A percentile compares a stretch with the other conserved stretches of the same genome.
Evolutionary conservation across 2,797 vertebrate species (phyloP).

Genomic region (Sebastiscus tertius): DNA sequence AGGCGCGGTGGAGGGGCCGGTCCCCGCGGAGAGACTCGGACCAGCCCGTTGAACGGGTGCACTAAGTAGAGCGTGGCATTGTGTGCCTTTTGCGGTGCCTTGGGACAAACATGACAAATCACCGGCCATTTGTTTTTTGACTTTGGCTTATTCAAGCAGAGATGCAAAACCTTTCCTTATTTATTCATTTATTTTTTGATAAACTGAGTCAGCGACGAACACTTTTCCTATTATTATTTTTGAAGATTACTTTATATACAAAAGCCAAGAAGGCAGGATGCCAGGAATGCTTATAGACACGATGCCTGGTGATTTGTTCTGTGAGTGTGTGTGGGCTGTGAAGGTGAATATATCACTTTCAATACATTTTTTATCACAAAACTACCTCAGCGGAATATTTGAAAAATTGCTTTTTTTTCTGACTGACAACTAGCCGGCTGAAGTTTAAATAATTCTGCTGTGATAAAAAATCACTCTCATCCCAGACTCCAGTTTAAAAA

Average conservation of each 20-base stretch:
- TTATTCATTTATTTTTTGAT: conserved; percentile 6
- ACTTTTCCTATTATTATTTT: conserved; percentile 14
- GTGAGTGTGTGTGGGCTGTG: conserved; percentile 31
- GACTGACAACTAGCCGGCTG: background rate
- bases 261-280: background rate
- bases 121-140: conserved; percentile 50
- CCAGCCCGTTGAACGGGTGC: conserved; percentile 62
- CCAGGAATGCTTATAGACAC: conserved; percentile 4
- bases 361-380: background rate
- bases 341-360: background rate
- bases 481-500: background rate
- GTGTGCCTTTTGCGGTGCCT: conserved; percentile 64
- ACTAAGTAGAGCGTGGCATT: conserved; percentile 62
- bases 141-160: conserved; percentile 25
- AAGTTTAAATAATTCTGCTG: background rate
- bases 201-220: conserved; percentile 1
- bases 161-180: conserved; percentile 24
- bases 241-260: background rate
- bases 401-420: background rate
- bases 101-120: conserved; percentile 68
- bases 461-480: background rate
- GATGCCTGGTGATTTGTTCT: conserved; percentile 62
- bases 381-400: background rate
- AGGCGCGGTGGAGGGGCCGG: conserved; percentile 54
- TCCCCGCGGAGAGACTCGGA: conserved; percentile 50